Percentiles rank a stretch among this genome's conserved stretches.
phyloP scores from a whole-genome alignment of 2,888 invertebrate species.

The Drosophila trichaetosa region DNA sequence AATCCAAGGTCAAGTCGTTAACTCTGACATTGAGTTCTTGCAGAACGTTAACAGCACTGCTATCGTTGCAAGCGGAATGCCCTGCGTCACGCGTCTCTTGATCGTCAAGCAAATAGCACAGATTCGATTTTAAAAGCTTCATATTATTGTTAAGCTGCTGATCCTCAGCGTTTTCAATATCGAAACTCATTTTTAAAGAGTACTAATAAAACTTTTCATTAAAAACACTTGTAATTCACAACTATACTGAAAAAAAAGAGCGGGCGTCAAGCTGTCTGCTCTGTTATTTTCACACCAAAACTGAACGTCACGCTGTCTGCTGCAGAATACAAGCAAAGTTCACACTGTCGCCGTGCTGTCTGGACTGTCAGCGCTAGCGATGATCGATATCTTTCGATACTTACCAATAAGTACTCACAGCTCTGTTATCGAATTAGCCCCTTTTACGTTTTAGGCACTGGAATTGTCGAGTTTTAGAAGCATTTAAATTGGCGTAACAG shows the following conservation, averaged over 20 bases:
- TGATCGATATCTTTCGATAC: slow-evolving; percentile 31
- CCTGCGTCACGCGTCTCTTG: slow-evolving; percentile 9
- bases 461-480: background rate
- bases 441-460: background rate
- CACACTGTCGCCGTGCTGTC: slow-evolving; percentile 42
- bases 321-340: slow-evolving; percentile 13
- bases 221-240: slow-evolving; percentile 3
- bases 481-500: background rate
- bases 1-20: slow-evolving; percentile 21
- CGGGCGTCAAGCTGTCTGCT: slow-evolving; percentile 36
- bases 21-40: slow-evolving; percentile 42
- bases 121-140: slow-evolving; percentile 24
- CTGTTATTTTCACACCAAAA: background rate
- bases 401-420: background rate
- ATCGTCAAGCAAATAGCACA: slow-evolving; percentile 49
- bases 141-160: slow-evolving; percentile 42
- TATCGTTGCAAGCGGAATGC: background rate
- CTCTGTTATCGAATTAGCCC: background rate
- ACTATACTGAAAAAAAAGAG: background rate
- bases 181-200: slow-evolving; percentile 4
- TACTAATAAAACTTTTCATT: slow-evolving; percentile 6
- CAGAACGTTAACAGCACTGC: slow-evolving; percentile 1
- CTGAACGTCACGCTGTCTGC: slow-evolving; percentile 18
- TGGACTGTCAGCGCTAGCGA: slow-evolving; percentile 10
- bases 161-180: slow-evolving; percentile 24